Conservation (phyloP, 1,140 invertebrate species). For the Leptinotarsa undecemlineata region DNA sequence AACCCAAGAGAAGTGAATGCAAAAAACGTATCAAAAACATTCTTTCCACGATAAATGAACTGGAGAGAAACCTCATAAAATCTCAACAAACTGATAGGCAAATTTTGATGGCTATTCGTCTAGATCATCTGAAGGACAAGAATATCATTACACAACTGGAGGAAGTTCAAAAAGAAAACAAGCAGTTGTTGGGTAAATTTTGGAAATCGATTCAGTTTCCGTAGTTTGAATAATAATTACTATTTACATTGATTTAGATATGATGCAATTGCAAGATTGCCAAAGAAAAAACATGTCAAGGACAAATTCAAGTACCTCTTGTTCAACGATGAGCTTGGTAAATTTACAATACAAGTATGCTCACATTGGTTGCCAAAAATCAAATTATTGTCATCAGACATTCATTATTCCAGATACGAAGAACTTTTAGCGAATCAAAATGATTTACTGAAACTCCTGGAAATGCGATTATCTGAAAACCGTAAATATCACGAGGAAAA, state of each 20-base stretch:
- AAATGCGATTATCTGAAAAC: slow-evolving; percentile 35
- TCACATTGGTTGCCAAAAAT: slow-evolving; percentile 1
- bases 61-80: slow-evolving; percentile 32
- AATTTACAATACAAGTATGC: slow-evolving; percentile 43
- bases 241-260: slow-evolving; percentile 21
- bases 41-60: background rate
- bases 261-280: slow-evolving; percentile 24
- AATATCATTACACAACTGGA: slow-evolving; percentile 29
- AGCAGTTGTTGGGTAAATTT: slow-evolving; percentile 29
- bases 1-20: slow-evolving; percentile 11
- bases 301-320: slow-evolving; percentile 28
- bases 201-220: too few species aligned
- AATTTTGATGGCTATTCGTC: slow-evolving; percentile 34
- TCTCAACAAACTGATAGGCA: slow-evolving; percentile 32
- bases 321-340: slow-evolving; percentile 41
- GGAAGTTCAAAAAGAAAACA: slow-evolving; percentile 36
- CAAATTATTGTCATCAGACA: background rate
- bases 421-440: slow-evolving; percentile 37
- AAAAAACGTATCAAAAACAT: slow-evolving; percentile 10
- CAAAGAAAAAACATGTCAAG: slow-evolving; percentile 23
- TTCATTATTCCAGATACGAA: slow-evolving; percentile 35
- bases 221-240: too few species aligned
- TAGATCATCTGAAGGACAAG: slow-evolving; percentile 26
- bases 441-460: slow-evolving; percentile 39
- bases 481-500: slow-evolving; percentile 39